Evolutionary conservation across 2,113 vertebrate genomes (phyloP).

Genomic region (Saccopteryx bilineata): DNA sequence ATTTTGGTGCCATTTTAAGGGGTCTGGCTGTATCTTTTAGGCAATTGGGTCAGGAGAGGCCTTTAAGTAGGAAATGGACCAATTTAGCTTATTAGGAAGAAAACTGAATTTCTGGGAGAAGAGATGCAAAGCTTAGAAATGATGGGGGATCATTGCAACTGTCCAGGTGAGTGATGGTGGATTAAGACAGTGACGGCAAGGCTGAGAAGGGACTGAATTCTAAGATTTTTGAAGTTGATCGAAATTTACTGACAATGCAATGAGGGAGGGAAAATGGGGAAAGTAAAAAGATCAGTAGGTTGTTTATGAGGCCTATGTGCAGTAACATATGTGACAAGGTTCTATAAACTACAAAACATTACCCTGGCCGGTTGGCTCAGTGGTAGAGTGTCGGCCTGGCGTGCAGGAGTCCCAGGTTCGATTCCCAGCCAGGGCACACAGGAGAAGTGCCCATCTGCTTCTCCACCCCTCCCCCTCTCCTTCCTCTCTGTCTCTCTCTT

Average conservation of each 20-base stretch:
- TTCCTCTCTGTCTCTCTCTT: too few species aligned
- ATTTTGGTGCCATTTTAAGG: not conserved
- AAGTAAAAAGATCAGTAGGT: not conserved
- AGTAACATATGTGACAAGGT: not conserved
- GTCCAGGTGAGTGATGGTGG: not conserved
- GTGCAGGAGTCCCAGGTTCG: too few species aligned
- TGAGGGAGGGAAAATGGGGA: not conserved
- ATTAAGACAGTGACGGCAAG: not conserved
- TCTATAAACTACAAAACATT: not conserved
- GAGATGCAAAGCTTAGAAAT: not conserved
- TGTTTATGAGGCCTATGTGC: not conserved
- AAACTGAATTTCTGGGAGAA: not conserved
- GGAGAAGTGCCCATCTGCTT: too few species aligned
- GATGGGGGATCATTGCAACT: not conserved
- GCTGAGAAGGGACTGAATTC: not conserved
- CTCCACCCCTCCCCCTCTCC: too few species aligned
- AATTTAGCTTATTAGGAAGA: not conserved
- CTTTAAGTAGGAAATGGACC: not conserved
- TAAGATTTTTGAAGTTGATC: not conserved
- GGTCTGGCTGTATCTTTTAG: not conserved
- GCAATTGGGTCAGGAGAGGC: not conserved
- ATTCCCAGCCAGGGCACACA: too few species aligned
- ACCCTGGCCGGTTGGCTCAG: too few species aligned
- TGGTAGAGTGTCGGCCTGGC: too few species aligned
- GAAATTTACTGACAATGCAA: not conserved